These are phyloP conservation scores for Acarapis woodi DNA, from an alignment of 1,140 invertebrate species.

Conservation along the genomic window DNA sequence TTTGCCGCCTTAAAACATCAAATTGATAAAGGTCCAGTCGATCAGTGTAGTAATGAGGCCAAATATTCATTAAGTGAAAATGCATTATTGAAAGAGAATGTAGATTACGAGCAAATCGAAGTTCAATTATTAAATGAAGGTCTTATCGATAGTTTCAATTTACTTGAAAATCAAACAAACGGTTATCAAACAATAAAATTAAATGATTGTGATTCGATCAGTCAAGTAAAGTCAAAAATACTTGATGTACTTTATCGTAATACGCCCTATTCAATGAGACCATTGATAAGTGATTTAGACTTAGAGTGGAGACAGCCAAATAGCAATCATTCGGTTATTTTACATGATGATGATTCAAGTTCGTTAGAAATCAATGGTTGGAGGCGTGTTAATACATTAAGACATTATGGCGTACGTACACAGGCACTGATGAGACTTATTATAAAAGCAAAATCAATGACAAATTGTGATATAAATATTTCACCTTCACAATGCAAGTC, in stretches of 20 bases:
- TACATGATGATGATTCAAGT: slow-evolving; percentile 74
- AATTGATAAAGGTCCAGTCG: slow-evolving; percentile 52
- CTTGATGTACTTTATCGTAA: slow-evolving; percentile 83
- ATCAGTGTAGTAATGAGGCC: slow-evolving; percentile 77
- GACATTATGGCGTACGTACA: slow-evolving; percentile 73
- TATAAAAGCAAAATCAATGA: slow-evolving; percentile 49
- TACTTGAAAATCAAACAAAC: not conserved
- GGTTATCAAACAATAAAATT: slow-evolving; percentile 28
- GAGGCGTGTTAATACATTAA: slow-evolving; percentile 65
- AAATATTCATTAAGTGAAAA: slow-evolving; percentile 91
- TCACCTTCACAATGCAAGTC: too few species aligned
- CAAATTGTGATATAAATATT: too few species aligned
- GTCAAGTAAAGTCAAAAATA: slow-evolving; percentile 91
- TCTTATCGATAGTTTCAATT: not conserved
- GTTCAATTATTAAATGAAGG: not conserved
- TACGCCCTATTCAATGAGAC: slow-evolving; percentile 61
- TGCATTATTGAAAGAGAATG: slow-evolving; percentile 61
- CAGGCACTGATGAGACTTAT: slow-evolving; percentile 78
- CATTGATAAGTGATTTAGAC: slow-evolving; percentile 71
- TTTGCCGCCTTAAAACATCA: slow-evolving; percentile 97
- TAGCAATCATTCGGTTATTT: slow-evolving; percentile 25
- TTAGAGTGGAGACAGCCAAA: slow-evolving; percentile 1
- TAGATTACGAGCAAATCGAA: not conserved
- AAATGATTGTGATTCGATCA: slow-evolving; percentile 91
- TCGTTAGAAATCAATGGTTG: slow-evolving; percentile 60